phyloP scores from a whole-genome alignment of 2,797 vertebrate species.

The Silurus aristotelis region DNA sequence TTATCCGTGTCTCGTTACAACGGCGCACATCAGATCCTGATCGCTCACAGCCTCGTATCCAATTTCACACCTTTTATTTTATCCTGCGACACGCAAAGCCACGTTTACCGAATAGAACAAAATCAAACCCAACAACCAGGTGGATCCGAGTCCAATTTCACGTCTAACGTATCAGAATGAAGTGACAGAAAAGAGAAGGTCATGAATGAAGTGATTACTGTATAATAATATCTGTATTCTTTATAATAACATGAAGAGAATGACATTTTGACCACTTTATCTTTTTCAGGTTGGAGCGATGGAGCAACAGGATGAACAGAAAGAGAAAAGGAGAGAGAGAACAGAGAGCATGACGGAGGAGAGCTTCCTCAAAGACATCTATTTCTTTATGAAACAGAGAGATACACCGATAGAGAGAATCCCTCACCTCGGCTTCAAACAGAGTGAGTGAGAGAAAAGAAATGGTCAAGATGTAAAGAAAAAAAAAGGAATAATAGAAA shows the following conservation, averaged over 20 bases:
- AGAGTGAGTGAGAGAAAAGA: conserved; percentile 65
- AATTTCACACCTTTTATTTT: not conserved
- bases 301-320: conserved; percentile 50
- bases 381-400: conserved; percentile 76
- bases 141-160: too few relatives aligned
- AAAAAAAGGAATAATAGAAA: not conserved
- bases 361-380: conserved; percentile 73
- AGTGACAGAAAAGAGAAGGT: too few relatives aligned
- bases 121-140: not conserved
- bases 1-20: not conserved
- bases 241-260: not conserved
- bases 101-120: not conserved
- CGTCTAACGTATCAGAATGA: too few relatives aligned
- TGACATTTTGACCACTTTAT: not conserved
- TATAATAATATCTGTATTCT: not conserved
- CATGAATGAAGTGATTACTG: too few relatives aligned
- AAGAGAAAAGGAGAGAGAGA: conserved; percentile 45
- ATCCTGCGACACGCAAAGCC: not conserved
- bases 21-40: not conserved
- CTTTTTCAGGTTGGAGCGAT: conserved; percentile 55
- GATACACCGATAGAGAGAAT: conserved; percentile 77
- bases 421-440: conserved; percentile 80
- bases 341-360: conserved; percentile 66
- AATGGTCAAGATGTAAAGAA: too few relatives aligned
- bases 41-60: not conserved